A percentile compares a stretch with the other conserved stretches of the same genome.
Conservation (phyloP, 23 tunicate genomes). For the Styela plicata region DNA sequence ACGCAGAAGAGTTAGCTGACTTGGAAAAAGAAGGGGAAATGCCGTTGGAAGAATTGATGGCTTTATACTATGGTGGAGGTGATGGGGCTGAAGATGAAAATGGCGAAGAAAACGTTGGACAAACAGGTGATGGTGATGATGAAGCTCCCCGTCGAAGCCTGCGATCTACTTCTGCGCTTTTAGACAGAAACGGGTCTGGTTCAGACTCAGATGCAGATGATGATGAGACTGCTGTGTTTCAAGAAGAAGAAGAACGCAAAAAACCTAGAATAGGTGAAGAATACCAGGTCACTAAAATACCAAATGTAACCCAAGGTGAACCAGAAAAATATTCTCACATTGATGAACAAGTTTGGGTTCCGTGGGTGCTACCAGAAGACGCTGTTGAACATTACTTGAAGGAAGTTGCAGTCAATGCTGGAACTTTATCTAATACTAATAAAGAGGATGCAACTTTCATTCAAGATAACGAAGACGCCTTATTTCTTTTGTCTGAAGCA, state of each 20-base stretch:
- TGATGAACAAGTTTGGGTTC: constrained; percentile 78
- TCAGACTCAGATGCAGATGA: background rate
- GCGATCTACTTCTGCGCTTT: constrained; percentile 28
- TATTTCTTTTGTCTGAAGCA: constrained; percentile 43
- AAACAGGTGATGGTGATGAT: constrained; percentile 9
- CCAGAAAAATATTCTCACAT: constrained; percentile 38
- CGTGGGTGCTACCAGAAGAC: constrained; percentile 26
- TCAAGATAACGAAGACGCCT: constrained; percentile 87
- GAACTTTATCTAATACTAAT: background rate
- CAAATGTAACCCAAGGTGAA: constrained; percentile 23
- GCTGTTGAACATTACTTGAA: constrained; percentile 15
- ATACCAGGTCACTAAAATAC: constrained; percentile 60
- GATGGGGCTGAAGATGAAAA: background rate
- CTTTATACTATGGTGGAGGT: constrained; percentile 48
- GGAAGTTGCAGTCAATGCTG: background rate
- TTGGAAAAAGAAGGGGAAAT: constrained; percentile 92
- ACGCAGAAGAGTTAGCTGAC: constrained; percentile 64
- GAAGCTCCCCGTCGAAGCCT: constrained; percentile 13
- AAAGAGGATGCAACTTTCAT: constrained; percentile 32
- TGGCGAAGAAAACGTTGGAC: background rate
- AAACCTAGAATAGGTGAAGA: constrained; percentile 73
- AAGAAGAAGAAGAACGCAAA: constrained; percentile 61
- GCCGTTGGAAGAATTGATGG: constrained; percentile 59
- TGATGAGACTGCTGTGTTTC: constrained; percentile 22
- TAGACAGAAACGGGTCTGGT: background rate